phyloP scores from a whole-genome alignment of 2,113 vertebrate species.

The Ictidomys tridecemlineatus region DNA sequence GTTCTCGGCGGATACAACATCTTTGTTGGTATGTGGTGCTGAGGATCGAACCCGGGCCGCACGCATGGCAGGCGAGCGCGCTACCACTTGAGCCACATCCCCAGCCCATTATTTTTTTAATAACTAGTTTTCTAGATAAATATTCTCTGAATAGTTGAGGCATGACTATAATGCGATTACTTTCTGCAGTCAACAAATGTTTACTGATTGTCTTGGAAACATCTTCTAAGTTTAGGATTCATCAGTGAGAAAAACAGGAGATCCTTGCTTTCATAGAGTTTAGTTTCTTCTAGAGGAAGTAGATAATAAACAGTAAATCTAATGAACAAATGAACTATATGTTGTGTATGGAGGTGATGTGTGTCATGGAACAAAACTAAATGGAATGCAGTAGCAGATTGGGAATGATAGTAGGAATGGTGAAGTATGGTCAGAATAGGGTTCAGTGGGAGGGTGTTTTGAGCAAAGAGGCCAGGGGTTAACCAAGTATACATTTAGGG shows the following conservation, averaged over 20 bases:
- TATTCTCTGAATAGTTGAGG: conserved; percentile 31
- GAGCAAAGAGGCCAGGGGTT: not conserved
- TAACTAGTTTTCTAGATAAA: conserved; percentile 49
- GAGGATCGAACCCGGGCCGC: no score
- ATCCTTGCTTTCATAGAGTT: not conserved
- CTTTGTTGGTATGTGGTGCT: no score
- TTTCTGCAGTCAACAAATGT: not conserved
- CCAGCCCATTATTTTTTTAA: no score
- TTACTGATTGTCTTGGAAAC: conserved; percentile 20
- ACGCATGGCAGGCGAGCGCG: no score
- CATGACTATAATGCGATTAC: conserved; percentile 23
- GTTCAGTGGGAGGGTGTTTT: conserved; percentile 18
- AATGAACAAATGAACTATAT: not conserved
- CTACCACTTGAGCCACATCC: no score
- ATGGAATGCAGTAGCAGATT: not conserved
- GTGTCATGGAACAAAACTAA: not conserved
- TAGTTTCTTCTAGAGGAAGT: conserved; percentile 39
- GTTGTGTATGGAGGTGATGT: not conserved
- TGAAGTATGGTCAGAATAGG: not conserved
- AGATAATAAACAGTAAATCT: not conserved
- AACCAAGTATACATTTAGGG: not conserved
- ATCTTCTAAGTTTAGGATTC: conserved; percentile 46
- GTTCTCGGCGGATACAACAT: no score
- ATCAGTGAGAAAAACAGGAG: conserved; percentile 6
- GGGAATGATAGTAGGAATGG: not conserved